A percentile compares a stretch with the other conserved stretches of the same genome.
phyloP scores from a whole-genome alignment of 2,888 invertebrate species.

The Temnothorax rugatulus region DNA sequence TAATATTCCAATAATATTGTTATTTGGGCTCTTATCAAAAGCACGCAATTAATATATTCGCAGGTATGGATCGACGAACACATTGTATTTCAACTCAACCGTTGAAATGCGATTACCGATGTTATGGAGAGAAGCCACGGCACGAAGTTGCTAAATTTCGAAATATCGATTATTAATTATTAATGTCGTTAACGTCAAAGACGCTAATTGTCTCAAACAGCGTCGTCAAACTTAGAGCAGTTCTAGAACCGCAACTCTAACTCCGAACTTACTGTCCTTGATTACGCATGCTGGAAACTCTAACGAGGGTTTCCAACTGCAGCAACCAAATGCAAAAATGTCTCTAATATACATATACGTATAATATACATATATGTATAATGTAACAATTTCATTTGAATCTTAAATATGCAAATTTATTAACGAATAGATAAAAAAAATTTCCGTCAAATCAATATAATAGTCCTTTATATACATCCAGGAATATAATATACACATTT shows the following conservation, averaged over 20 bases:
- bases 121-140: constrained; percentile 9
- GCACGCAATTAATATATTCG: constrained; percentile 50
- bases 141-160: constrained; percentile 49
- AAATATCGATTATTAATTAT: constrained; percentile 59
- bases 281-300: constrained; percentile 51
- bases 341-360: background rate
- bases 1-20: constrained; percentile 44
- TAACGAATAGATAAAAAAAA: too few relatives aligned
- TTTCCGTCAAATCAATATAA: too few relatives aligned
- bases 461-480: too few relatives aligned
- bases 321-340: constrained; percentile 2
- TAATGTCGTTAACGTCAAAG: constrained; percentile 58
- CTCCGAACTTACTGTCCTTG: constrained; percentile 57
- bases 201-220: constrained; percentile 56
- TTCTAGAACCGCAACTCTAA: constrained; percentile 52
- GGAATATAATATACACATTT: background rate
- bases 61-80: constrained; percentile 36
- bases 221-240: constrained; percentile 53
- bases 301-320: constrained; percentile 46
- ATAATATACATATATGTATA: too few relatives aligned
- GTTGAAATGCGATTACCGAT: constrained; percentile 45
- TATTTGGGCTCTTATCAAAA: constrained; percentile 47
- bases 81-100: constrained; percentile 34
- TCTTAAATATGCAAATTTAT: too few relatives aligned
- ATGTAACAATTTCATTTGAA: too few relatives aligned